Conservation (phyloP, 2,113 vertebrate species). For the Paradisaea rubra region DNA sequence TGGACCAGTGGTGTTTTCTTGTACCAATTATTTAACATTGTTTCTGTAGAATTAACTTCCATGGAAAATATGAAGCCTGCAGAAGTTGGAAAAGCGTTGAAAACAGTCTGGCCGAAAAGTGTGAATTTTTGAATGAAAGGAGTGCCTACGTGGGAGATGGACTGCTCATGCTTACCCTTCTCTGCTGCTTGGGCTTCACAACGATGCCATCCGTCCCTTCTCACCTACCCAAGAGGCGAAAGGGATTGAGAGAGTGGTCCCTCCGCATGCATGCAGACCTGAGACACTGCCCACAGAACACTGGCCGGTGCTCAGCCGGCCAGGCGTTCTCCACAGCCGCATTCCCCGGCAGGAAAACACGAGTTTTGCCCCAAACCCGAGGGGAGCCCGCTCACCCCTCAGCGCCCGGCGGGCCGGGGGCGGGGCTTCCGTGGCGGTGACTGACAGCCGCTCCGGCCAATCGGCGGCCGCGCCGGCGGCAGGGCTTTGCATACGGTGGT, state of each 20-base stretch:
- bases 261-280: no score
- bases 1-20: neutral
- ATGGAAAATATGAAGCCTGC: neutral
- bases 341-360: fast-evolving
- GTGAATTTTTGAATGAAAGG: neutral
- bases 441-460: neutral
- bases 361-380: fast-evolving
- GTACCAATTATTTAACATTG: neutral
- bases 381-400: fast-evolving
- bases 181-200: neutral
- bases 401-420: fast-evolving
- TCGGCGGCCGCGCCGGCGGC: neutral
- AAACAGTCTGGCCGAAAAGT: neutral
- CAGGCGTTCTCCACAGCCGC: fast-evolving
- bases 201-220: fast-evolving
- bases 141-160: neutral
- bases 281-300: no score
- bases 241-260: neutral
- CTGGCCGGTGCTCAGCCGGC: fast-evolving
- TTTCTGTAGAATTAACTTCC: neutral
- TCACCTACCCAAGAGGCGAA: fast-evolving
- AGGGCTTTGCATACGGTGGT: neutral
- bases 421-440: fast-evolving
- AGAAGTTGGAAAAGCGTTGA: neutral
- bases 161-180: neutral